Conservation (phyloP, 1,140 invertebrate species). For the Drosophila rufa region DNA sequence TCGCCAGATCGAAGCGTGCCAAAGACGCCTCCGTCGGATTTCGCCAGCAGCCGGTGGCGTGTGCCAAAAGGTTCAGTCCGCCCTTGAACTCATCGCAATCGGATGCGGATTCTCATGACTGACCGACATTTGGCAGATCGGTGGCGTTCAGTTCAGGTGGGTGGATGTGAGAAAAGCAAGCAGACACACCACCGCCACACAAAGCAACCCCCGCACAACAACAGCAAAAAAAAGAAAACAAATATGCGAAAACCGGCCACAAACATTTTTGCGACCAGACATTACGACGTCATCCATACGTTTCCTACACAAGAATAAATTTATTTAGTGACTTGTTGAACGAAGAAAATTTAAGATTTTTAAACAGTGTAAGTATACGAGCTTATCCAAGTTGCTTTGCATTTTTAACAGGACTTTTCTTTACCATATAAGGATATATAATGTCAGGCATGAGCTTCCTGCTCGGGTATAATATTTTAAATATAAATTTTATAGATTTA, state of each 20-base stretch:
- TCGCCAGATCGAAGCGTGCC: constrained; percentile 62
- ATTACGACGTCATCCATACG: constrained; percentile 58
- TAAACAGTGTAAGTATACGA: no score
- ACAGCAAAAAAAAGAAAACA: constrained; percentile 14
- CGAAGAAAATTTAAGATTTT: rapidly evolving
- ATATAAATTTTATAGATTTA: no score
- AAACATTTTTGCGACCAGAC: constrained; percentile 67
- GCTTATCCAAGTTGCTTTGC: not conserved
- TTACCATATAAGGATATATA: no score
- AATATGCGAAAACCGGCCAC: constrained; percentile 36
- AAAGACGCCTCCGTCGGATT: constrained; percentile 38
- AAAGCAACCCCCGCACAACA: constrained; percentile 68
- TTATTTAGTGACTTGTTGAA: not conserved
- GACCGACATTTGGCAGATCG: constrained; percentile 72
- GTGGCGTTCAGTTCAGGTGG: constrained; percentile 52
- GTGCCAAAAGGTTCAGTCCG: constrained; percentile 51
- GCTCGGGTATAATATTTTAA: no score
- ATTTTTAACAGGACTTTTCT: not conserved
- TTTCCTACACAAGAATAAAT: constrained; percentile 32
- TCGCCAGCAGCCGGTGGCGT: constrained; percentile 26
- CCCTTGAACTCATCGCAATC: constrained; percentile 66
- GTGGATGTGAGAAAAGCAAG: constrained; percentile 54
- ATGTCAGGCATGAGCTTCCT: not conserved
- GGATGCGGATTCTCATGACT: constrained; percentile 36
- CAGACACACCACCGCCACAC: constrained; percentile 31